Percentiles rank a stretch among this genome's conserved stretches.
phyloP scores from a whole-genome alignment of 2,113 vertebrate genomes.

The Microcebus jonahi region DNA sequence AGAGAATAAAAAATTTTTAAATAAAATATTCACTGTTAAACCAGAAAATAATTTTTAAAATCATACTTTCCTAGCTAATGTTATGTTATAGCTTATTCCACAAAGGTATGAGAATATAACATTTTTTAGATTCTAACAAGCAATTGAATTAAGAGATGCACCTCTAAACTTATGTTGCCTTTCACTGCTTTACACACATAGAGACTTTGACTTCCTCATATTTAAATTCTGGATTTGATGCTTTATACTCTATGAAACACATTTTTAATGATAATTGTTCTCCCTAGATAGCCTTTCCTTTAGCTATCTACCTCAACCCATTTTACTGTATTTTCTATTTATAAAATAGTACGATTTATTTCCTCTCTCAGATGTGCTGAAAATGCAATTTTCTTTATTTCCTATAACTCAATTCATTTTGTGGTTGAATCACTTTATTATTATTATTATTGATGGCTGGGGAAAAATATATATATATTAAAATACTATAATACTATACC shows the following conservation, averaged over 20 bases:
- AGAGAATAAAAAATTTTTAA: not conserved
- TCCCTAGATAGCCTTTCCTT: not conserved
- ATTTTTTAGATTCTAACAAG: not conserved
- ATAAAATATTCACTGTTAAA: not conserved
- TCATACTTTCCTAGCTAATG: not conserved
- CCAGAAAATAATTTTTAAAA: not conserved
- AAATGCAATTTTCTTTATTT: conserved; percentile 27
- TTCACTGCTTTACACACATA: not conserved
- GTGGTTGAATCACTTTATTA: not conserved
- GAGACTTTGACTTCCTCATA: not conserved
- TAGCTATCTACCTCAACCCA: not conserved
- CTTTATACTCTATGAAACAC: not conserved
- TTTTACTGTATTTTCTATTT: not conserved
- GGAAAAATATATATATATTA: not conserved
- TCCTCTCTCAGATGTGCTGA: not conserved
- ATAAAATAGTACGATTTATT: not conserved
- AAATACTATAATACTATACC: not conserved
- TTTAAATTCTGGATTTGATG: not conserved
- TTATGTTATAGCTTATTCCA: not conserved
- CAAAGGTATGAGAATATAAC: not conserved
- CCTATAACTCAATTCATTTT: not conserved
- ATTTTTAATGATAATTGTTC: not conserved
- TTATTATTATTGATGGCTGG: not conserved
- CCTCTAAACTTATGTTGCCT: not conserved
- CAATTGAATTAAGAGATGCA: not conserved